Evolutionary conservation across 2,113 vertebrate genomes (phyloP).

Genomic region (Macaca mulatta): DNA sequence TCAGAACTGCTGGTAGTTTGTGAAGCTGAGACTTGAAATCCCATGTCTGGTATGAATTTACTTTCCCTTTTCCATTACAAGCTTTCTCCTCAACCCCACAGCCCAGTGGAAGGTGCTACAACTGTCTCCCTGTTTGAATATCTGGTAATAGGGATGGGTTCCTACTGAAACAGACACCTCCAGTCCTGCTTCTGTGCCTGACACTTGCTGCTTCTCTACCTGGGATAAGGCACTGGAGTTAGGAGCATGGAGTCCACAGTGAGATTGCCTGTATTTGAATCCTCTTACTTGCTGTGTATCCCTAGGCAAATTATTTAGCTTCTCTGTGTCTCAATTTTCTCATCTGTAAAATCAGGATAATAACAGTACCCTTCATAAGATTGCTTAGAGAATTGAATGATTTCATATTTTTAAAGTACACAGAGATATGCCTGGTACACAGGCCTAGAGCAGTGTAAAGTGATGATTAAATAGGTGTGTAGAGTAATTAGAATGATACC

Average conservation of each 20-base stretch:
- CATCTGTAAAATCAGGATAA: not conserved
- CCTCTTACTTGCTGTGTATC: not conserved
- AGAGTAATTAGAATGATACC: not conserved
- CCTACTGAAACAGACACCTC: not conserved
- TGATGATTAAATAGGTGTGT: not conserved
- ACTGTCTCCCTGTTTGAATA: too few relatives aligned
- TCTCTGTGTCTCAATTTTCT: not conserved
- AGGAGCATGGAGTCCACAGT: not conserved
- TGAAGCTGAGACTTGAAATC: not conserved
- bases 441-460: not conserved
- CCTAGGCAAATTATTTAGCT: not conserved
- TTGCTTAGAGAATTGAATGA: not conserved
- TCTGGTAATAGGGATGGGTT: not conserved
- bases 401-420: not conserved
- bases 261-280: not conserved
- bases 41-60: not conserved
- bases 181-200: not conserved
- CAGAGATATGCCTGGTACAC: not conserved
- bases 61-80: not conserved
- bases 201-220: not conserved
- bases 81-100: fast-evolving
- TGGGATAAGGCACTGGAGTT: fast-evolving
- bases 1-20: not conserved
- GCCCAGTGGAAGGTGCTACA: fast-evolving
- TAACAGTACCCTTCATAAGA: not conserved